These are phyloP conservation scores for Apeltes quadracus DNA, from an alignment of 2,113 vertebrate species.

Conservation along the genomic window DNA sequence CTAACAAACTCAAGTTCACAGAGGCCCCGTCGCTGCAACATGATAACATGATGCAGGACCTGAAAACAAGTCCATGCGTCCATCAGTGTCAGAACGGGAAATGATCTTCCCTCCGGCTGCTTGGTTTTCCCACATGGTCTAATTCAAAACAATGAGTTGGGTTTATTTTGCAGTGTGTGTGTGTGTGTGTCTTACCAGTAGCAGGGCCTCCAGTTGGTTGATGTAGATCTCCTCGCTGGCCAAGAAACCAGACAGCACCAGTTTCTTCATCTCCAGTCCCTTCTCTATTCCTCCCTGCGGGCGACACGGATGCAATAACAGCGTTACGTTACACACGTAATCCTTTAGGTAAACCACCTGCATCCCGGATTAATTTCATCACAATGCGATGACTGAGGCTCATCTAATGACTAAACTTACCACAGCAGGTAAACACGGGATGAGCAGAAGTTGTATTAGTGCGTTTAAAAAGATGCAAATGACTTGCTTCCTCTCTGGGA, in stretches of 20 bases:
- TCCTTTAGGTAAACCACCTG: background rate
- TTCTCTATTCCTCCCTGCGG: constrained; percentile 90
- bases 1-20: background rate
- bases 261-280: constrained; percentile 96
- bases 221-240: constrained; percentile 99
- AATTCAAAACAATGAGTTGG: background rate
- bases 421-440: constrained; percentile 29
- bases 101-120: constrained; percentile 4
- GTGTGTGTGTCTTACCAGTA: constrained; percentile 84
- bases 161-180: background rate
- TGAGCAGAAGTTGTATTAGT: background rate
- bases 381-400: constrained; percentile 2
- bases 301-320: background rate
- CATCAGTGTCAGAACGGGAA: background rate
- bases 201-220: constrained; percentile 94
- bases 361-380: background rate
- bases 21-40: background rate
- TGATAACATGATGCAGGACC: background rate
- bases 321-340: background rate
- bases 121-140: background rate
- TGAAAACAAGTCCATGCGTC: background rate
- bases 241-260: constrained; percentile 95
- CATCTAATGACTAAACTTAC: constrained; percentile 32
- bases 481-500: constrained; percentile 38
- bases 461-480: constrained; percentile 33